Conservation (phyloP, 2,888 invertebrate species). For the Acleris emargana region DNA sequence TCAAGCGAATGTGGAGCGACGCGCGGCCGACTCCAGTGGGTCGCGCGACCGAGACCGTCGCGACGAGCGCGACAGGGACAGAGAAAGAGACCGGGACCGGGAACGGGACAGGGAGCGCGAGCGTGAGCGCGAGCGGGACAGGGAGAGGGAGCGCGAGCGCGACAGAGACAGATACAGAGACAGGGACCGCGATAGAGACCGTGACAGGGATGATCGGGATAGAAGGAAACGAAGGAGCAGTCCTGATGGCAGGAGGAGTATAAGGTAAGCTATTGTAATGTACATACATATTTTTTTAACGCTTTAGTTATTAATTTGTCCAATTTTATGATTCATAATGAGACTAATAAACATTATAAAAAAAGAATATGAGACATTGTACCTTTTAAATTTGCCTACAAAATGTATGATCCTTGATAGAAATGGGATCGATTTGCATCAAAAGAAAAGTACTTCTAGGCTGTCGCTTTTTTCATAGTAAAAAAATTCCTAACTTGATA, state of each 20-base stretch:
- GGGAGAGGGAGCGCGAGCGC: slow-evolving; percentile 55
- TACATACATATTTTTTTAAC: background rate
- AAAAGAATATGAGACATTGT: too few species aligned
- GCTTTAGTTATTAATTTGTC: too few species aligned
- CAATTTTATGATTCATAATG: too few species aligned
- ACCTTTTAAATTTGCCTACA: too few species aligned
- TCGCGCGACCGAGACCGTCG: slow-evolving; percentile 61
- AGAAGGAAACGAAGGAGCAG: slow-evolving; percentile 73
- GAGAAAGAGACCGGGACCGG: slow-evolving; percentile 53
- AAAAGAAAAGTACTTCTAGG: too few species aligned
- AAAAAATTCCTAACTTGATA: too few species aligned
- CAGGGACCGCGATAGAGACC: slow-evolving; percentile 55
- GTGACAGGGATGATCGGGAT: slow-evolving; percentile 60
- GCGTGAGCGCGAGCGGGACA: slow-evolving; percentile 54
- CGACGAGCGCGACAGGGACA: slow-evolving; percentile 53
- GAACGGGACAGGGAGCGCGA: slow-evolving; percentile 56
- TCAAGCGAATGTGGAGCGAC: slow-evolving; percentile 88
- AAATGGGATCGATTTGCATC: too few species aligned
- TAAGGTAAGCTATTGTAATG: slow-evolving; percentile 54
- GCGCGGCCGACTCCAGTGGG: slow-evolving; percentile 76
- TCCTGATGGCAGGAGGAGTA: slow-evolving; percentile 75
- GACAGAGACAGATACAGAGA: slow-evolving; percentile 61
- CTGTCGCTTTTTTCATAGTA: too few species aligned
- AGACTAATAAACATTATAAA: too few species aligned
- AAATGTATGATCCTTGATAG: too few species aligned